Evolutionary conservation across 64 coral and sea anemone species (phyloP), one percentile per base, ranked within the genome.

Genomic region (Stichodactyla mertensii): DNA sequence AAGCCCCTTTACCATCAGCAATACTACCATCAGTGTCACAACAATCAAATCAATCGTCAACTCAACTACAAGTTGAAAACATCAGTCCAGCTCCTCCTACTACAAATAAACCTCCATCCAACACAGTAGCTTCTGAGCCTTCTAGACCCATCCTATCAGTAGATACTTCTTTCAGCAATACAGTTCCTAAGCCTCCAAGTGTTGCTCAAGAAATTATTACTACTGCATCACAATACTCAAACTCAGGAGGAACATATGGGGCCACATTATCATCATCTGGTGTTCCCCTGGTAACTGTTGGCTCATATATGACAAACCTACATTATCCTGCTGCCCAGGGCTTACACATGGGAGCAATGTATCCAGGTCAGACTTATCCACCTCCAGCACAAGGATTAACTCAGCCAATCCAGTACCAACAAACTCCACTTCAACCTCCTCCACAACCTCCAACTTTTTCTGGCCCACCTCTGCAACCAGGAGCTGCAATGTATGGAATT

Each of bases 61-160:
- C 94, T 61, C 91, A 93, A 9, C 61, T 97, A 53, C 94, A 93
- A 77, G 94, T 97, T 57, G 94, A 97, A 86, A 97, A 97, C 60
- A 92, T 97, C 59, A 97, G 94, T 67, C 94, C 94, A 52, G 94
- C 91, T 60, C 91, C 91, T 18, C 87, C 91, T 23, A 79, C 86
- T 55, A 16, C 87, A 79, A 61, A 87, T 67, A 77, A 67, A 20
- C 54, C 55, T 55, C 51, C 80, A 51, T 7, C 55, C 22, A 58
- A 57, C 2, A 16, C 86, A 74, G 2, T 14, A 57, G 18, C 88
- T 20, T 64, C 85, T 57, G 94, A 97, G 36, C 85, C 91, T 52
- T 71, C 81, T 57, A 89, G 82, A 79, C 55, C 81, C 78, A 56
- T 62, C 11, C 88, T 85, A 89, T 86, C 87, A 55, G 82, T 79